Evolutionary conservation across 2,797 vertebrate genomes (phyloP).

Genomic region (Sylvilagus floridanus): DNA sequence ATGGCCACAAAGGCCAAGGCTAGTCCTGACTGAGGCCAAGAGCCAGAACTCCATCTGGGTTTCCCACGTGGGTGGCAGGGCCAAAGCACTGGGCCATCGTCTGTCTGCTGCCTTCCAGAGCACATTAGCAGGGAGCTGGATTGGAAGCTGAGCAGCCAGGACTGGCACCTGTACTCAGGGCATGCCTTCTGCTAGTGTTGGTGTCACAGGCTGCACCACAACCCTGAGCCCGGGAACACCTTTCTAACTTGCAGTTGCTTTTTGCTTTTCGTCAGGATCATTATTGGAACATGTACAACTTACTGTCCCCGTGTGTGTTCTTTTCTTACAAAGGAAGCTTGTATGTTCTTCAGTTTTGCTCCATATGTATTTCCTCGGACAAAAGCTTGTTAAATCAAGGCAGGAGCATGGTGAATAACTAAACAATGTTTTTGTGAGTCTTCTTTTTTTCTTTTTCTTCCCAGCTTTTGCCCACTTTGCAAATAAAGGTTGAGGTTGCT

Average conservation of each 20-base stretch:
- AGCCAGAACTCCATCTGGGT: too few relatives aligned
- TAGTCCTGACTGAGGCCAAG: too few relatives aligned
- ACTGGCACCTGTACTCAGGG: too few relatives aligned
- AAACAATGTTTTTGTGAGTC: slow-evolving; percentile 11
- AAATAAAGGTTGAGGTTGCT: slow-evolving; percentile 29
- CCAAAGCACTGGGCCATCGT: too few relatives aligned
- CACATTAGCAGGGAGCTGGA: too few relatives aligned
- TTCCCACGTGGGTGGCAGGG: too few relatives aligned
- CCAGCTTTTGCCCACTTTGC: slow-evolving; percentile 71
- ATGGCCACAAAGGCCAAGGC: too few relatives aligned
- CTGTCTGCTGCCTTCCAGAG: too few relatives aligned
- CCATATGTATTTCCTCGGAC: slow-evolving; percentile 2
- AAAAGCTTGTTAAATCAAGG: slow-evolving; percentile 57
- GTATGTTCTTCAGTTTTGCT: not conserved
- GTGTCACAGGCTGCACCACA: too few relatives aligned
- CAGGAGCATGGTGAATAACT: not conserved
- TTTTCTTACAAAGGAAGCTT: slow-evolving; percentile 40
- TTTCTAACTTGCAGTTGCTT: slow-evolving; percentile 39
- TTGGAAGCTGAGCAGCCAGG: too few relatives aligned
- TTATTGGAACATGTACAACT: not conserved
- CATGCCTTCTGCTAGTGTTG: too few relatives aligned
- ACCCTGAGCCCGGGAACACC: too few relatives aligned
- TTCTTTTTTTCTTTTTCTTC: slow-evolving; percentile 41
- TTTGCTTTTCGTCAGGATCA: not conserved
- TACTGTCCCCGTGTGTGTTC: not conserved